Conservation (phyloP, 1,140 invertebrate genomes). For the Steinernema feltiae region DNA sequence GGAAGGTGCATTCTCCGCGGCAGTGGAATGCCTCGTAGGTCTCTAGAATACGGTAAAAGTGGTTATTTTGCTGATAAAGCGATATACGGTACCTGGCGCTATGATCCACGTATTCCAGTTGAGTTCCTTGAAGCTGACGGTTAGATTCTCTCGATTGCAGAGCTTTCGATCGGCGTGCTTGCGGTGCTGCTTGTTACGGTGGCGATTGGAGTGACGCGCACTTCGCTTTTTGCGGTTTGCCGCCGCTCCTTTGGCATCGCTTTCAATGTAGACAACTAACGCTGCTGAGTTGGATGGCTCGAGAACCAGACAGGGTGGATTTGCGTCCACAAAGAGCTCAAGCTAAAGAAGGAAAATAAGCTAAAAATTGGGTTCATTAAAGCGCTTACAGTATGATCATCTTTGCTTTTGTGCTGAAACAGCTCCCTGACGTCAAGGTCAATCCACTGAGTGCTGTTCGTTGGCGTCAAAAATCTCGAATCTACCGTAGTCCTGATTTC, state of each 20-base stretch:
- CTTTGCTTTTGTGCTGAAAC: not conserved
- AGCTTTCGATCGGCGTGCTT: slow-evolving; percentile 8
- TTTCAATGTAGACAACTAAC: not conserved
- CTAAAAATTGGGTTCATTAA: no score
- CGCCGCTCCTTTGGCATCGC: not conserved
- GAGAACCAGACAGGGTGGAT: no score
- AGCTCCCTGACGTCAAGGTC: not conserved
- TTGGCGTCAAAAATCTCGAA: not conserved
- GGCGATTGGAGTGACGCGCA: not conserved
- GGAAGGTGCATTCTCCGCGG: slow-evolving; percentile 85
- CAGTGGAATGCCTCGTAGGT: slow-evolving; percentile 93
- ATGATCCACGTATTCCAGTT: slow-evolving; percentile 99
- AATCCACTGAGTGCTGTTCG: not conserved
- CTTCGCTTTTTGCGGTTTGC: not conserved
- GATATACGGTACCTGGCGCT: slow-evolving; percentile 70
- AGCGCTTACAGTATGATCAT: not conserved
- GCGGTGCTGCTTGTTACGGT: not conserved
- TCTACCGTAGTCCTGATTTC: not conserved
- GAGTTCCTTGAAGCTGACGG: slow-evolving; percentile 91
- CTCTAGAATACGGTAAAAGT: no score
- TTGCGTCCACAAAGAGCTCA: not conserved
- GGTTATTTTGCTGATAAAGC: no score
- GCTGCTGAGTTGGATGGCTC: not conserved
- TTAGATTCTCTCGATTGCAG: slow-evolving; percentile 78
- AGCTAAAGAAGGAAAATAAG: not conserved